Evolutionary conservation across 2,888 invertebrate species (phyloP).

Genomic region (Coenonympha arcania): DNA sequence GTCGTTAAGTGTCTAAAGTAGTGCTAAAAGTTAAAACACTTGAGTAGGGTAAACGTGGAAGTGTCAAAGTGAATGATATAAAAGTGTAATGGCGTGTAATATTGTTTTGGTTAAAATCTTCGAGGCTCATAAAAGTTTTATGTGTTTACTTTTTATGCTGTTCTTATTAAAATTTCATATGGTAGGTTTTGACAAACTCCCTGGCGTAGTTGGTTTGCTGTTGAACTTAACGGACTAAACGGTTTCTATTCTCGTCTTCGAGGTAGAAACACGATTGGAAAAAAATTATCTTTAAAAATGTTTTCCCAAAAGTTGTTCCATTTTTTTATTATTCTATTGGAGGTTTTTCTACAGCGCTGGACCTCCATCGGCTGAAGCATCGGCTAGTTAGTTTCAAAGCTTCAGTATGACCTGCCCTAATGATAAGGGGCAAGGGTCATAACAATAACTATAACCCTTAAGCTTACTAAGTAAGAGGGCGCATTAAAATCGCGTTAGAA

Average conservation of each 20-base stretch:
- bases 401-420: too few relatives aligned
- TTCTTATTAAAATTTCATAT: background rate
- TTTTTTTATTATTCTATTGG: too few relatives aligned
- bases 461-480: background rate
- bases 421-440: background rate
- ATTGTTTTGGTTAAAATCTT: background rate
- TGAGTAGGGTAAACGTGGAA: constrained; percentile 13
- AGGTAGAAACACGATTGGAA: too few relatives aligned
- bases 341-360: too few relatives aligned
- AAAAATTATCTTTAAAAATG: too few relatives aligned
- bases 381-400: background rate
- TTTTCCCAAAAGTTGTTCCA: too few relatives aligned
- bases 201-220: too few relatives aligned
- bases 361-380: too few relatives aligned
- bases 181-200: too few relatives aligned
- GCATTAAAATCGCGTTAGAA: background rate
- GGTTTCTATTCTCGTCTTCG: too few relatives aligned
- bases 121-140: background rate
- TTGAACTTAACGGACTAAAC: too few relatives aligned
- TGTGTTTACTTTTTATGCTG: background rate
- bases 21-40: constrained; percentile 16
- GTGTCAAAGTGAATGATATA: constrained; percentile 1
- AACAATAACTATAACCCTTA: background rate
- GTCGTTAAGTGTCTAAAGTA: background rate
- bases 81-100: background rate